Percentiles rank a stretch among this genome's conserved stretches.
These are phyloP conservation scores for Osmerus eperlanus DNA, from an alignment of 2,113 vertebrate species.

Conservation along the genomic window DNA sequence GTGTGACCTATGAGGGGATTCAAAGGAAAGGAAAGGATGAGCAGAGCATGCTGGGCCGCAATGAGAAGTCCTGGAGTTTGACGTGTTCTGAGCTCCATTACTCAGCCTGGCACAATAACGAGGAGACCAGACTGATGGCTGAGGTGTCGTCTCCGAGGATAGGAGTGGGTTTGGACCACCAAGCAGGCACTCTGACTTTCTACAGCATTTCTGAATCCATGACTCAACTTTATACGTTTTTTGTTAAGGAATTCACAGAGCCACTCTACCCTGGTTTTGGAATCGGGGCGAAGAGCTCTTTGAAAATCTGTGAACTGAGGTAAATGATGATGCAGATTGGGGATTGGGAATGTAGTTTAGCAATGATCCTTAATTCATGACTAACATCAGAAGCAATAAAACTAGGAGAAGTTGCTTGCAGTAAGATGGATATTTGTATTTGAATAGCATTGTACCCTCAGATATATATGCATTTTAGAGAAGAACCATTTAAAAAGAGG, in stretches of 20 bases:
- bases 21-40: conserved; percentile 53
- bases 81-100: background rate
- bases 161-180: conserved; percentile 39
- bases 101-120: conserved; percentile 18
- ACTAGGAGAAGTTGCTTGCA: too few relatives aligned
- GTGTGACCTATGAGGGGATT: conserved; percentile 54
- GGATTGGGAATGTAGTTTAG: too few relatives aligned
- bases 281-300: background rate
- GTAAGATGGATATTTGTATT: too few relatives aligned
- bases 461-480: background rate
- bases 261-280: conserved; percentile 18
- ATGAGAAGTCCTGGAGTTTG: conserved; percentile 35
- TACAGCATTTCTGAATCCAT: conserved; percentile 41
- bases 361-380: too few relatives aligned
- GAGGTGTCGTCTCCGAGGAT: conserved; percentile 9
- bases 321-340: too few relatives aligned
- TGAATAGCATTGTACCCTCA: too few relatives aligned
- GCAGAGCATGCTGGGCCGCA: conserved; percentile 56
- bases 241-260: conserved; percentile 49
- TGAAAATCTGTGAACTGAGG: background rate
- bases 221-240: conserved; percentile 50
- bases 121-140: background rate
- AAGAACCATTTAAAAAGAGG: background rate
- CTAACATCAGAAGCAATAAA: too few relatives aligned
- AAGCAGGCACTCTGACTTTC: conserved; percentile 41